Evolutionary conservation across 2,797 vertebrate species (phyloP).

Genomic region (Garrulus glandarius): DNA sequence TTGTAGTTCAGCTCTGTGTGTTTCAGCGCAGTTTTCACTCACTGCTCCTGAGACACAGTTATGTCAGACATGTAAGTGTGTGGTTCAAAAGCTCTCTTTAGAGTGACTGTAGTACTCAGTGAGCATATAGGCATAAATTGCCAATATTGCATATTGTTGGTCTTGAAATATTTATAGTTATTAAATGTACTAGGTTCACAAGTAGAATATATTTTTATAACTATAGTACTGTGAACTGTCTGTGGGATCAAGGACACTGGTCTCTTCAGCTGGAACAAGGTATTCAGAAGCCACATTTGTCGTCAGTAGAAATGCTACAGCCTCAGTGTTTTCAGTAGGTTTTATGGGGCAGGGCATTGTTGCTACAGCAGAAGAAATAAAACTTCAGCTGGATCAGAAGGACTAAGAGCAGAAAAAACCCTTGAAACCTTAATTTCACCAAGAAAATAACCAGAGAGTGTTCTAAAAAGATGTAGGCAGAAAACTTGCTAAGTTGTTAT

Average conservation of each 20-base stretch:
- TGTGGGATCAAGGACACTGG: neutral
- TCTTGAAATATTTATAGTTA: neutral
- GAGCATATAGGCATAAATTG: neutral
- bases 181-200: neutral
- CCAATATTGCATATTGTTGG: neutral
- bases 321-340: neutral
- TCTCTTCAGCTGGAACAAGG: neutral
- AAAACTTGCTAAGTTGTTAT: neutral
- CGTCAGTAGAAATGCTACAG: neutral
- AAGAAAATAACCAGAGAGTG: neutral
- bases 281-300: neutral
- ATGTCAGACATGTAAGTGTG: neutral
- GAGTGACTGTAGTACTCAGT: neutral
- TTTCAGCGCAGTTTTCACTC: neutral
- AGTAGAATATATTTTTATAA: neutral
- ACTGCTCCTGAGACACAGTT: neutral
- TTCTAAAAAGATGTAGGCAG: neutral
- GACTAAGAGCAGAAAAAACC: neutral
- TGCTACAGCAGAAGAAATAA: neutral
- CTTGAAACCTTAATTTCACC: neutral
- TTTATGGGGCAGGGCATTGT: neutral
- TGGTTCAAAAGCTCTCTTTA: neutral
- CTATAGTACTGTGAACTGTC: neutral
- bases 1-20: neutral
- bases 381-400: neutral